Evolutionary conservation across 1,140 invertebrate genomes (phyloP).

Genomic region (Habropoda laboriosa): DNA sequence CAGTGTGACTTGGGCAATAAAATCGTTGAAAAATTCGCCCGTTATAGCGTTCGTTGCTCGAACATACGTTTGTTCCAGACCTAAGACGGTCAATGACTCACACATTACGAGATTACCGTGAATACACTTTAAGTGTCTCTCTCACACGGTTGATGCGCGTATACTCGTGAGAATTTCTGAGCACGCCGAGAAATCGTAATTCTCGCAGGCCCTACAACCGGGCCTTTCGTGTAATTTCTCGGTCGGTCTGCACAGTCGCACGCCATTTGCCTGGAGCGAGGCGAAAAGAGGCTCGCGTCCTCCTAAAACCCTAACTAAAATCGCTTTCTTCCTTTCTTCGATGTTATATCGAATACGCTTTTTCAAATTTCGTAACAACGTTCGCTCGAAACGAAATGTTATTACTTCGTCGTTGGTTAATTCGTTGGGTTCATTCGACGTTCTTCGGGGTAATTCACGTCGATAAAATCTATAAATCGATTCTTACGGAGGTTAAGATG

Average conservation of each 20-base stretch:
- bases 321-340: background rate
- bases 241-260: slow-evolving; percentile 28
- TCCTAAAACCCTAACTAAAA: slow-evolving; percentile 2
- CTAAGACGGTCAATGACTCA: slow-evolving; percentile 7
- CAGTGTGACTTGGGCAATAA: no score
- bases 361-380: background rate
- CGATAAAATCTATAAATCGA: no score
- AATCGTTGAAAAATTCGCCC: no score
- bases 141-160: background rate
- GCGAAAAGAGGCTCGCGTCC: slow-evolving; percentile 8
- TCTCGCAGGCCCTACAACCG: slow-evolving; percentile 56
- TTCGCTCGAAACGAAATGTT: background rate
- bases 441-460: no score
- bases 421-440: no score
- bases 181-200: slow-evolving; percentile 54
- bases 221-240: slow-evolving; percentile 52
- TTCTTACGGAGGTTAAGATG: no score
- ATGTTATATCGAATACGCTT: background rate
- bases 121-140: background rate
- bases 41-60: no score
- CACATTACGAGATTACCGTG: background rate
- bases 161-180: slow-evolving; percentile 51
- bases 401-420: no score
- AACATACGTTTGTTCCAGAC: no score
- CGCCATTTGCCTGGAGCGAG: slow-evolving; percentile 32